Conservation (phyloP, 2,797 vertebrate species). For the Fistularia tabacaria region DNA sequence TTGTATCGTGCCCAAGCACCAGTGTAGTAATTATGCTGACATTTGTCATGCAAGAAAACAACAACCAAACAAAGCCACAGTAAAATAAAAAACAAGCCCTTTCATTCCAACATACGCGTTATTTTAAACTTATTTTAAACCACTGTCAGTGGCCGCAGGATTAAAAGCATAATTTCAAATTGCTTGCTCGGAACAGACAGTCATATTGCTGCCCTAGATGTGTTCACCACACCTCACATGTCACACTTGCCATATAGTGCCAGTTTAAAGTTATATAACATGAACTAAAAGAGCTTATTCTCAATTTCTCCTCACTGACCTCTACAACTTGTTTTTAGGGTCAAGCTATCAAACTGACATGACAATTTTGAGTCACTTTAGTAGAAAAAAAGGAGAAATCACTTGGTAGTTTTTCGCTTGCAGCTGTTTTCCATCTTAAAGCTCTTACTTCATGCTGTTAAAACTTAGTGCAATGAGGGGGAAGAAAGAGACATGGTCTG, state of each 20-base stretch:
- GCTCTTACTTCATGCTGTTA: conserved; percentile 67
- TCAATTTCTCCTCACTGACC: conserved; percentile 28
- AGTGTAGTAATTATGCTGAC: conserved; percentile 67
- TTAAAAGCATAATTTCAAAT: conserved; percentile 57
- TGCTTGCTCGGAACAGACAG: conserved; percentile 50
- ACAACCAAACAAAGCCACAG: conserved; percentile 58
- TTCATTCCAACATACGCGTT: conserved; percentile 64
- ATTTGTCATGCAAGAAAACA: conserved; percentile 64
- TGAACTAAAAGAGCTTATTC: conserved; percentile 37
- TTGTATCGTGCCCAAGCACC: conserved; percentile 55
- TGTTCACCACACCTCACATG: conserved; percentile 52
- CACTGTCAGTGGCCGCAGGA: conserved; percentile 41
- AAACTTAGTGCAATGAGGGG: conserved; percentile 64
- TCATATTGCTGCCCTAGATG: conserved; percentile 41
- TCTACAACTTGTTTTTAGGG: conserved; percentile 30
- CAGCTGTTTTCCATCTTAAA: conserved; percentile 73
- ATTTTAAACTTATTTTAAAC: conserved; percentile 68
- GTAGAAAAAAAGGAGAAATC: conserved; percentile 28
- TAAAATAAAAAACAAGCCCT: conserved; percentile 61
- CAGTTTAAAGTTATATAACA: conserved; percentile 32
- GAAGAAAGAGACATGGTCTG: conserved; percentile 63
- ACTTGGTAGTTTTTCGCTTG: conserved; percentile 20
- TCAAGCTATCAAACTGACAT: conserved; percentile 44
- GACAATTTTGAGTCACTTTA: conserved; percentile 36
- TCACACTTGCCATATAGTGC: conserved; percentile 25